Evolutionary conservation across 2,888 invertebrate genomes (phyloP).

Genomic region (Epinotia nisella): DNA sequence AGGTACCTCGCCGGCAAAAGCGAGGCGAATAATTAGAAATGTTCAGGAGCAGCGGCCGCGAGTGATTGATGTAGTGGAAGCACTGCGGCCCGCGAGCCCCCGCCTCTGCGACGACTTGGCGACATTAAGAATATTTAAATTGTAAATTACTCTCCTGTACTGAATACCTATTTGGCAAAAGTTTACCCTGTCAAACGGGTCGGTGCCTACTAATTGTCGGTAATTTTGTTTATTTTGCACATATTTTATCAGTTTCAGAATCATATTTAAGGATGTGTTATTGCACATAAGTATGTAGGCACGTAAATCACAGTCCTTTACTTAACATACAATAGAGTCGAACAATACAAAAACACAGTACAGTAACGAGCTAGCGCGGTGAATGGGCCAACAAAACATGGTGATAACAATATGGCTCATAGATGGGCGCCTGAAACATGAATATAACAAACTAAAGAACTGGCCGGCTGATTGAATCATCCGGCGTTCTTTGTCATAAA

Average conservation of each 20-base stretch:
- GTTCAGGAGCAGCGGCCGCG: constrained; percentile 80
- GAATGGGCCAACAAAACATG: constrained; percentile 70
- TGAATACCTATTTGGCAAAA: constrained; percentile 74
- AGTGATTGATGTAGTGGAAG: constrained; percentile 85
- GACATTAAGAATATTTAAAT: constrained; percentile 85
- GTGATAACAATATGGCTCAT: constrained; percentile 75
- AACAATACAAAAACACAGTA: constrained; percentile 31
- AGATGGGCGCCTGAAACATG: constrained; percentile 74
- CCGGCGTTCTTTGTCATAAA: constrained; percentile 84
- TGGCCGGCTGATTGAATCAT: constrained; percentile 81
- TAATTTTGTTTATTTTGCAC: constrained; percentile 1
- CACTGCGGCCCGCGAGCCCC: constrained; percentile 53
- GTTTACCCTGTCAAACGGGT: constrained; percentile 14
- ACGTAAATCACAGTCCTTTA: constrained; percentile 11
- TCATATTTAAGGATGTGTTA: neutral
- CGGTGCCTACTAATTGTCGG: constrained; percentile 4
- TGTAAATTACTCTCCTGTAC: constrained; percentile 82
- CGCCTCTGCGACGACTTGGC: constrained; percentile 74
- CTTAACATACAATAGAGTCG: constrained; percentile 8
- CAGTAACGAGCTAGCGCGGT: constrained; percentile 52
- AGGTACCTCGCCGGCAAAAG: constrained; percentile 64
- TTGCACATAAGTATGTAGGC: neutral
- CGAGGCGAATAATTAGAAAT: constrained; percentile 82
- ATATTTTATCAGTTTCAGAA: neutral
- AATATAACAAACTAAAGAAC: constrained; percentile 84